Conservation (phyloP, 2,113 vertebrate species). For the Cnemophilus loriae region DNA sequence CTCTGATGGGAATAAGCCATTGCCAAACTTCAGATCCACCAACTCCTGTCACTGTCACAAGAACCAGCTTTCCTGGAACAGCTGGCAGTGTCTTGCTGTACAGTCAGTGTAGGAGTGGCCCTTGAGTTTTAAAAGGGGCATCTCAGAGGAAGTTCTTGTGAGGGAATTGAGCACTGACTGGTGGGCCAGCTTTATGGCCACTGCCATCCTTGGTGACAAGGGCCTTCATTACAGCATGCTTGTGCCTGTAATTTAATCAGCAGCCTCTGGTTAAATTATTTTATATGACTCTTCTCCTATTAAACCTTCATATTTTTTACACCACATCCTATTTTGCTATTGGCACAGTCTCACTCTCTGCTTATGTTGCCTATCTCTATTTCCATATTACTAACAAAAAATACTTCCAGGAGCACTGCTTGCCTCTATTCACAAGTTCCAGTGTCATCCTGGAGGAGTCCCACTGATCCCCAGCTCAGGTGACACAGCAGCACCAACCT, state of each 20-base stretch:
- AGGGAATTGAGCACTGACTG: not conserved
- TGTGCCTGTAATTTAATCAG: not conserved
- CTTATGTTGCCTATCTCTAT: not conserved
- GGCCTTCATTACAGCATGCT: not conserved
- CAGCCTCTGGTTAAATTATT: not conserved
- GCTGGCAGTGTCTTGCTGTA: not conserved
- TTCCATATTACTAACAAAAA: not conserved
- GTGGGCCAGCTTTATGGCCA: not conserved
- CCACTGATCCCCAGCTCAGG: not conserved
- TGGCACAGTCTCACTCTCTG: not conserved
- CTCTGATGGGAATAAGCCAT: not conserved
- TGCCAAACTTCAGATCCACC: not conserved
- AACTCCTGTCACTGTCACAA: not conserved
- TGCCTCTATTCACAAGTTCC: not conserved
- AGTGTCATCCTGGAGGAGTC: not conserved
- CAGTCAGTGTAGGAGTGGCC: not conserved
- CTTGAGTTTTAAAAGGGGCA: not conserved
- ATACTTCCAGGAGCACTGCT: not conserved
- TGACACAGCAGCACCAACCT: not conserved
- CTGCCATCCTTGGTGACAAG: not conserved
- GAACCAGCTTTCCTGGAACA: not conserved
- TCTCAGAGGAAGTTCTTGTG: not conserved
- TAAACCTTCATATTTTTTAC: not conserved
- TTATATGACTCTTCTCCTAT: not conserved
- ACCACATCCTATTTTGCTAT: not conserved